Evolutionary conservation across 2,113 vertebrate genomes (phyloP).

Genomic region (Theropithecus gelada): DNA sequence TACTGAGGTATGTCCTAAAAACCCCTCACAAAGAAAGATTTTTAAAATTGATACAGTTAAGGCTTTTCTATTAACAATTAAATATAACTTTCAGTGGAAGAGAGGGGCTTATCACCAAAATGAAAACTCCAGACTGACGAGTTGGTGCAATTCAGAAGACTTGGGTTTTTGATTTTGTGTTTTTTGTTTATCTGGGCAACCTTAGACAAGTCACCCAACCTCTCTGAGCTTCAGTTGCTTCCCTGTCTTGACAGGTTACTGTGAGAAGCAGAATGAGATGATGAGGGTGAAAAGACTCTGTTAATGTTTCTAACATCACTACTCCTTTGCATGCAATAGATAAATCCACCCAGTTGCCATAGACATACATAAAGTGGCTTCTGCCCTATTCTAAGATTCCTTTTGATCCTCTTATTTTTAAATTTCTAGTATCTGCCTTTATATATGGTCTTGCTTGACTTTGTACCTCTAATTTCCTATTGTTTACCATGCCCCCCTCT

Average conservation of each 20-base stretch:
- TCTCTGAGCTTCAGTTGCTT: neutral
- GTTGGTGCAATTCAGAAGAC: neutral
- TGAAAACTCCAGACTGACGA: neutral
- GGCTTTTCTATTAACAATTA: neutral
- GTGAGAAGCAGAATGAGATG: neutral
- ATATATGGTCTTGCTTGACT: neutral
- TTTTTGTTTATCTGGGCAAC: neutral
- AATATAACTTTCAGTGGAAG: neutral
- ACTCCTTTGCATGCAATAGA: neutral
- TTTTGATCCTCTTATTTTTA: neutral
- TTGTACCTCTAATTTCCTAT: neutral
- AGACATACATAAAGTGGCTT: neutral
- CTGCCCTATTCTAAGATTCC: neutral
- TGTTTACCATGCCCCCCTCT: neutral
- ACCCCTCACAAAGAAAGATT: fast-evolving
- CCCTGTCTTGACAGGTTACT: neutral
- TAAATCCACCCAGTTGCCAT: neutral
- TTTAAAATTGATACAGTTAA: neutral
- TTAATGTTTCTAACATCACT: neutral
- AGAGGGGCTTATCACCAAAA: neutral
- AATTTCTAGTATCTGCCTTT: neutral
- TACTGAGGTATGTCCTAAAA: neutral
- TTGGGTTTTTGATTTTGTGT: neutral
- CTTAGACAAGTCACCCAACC: neutral
- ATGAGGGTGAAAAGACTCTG: neutral